Conservation (phyloP, 2,113 vertebrate species). For the Hipposideros armiger region DNA sequence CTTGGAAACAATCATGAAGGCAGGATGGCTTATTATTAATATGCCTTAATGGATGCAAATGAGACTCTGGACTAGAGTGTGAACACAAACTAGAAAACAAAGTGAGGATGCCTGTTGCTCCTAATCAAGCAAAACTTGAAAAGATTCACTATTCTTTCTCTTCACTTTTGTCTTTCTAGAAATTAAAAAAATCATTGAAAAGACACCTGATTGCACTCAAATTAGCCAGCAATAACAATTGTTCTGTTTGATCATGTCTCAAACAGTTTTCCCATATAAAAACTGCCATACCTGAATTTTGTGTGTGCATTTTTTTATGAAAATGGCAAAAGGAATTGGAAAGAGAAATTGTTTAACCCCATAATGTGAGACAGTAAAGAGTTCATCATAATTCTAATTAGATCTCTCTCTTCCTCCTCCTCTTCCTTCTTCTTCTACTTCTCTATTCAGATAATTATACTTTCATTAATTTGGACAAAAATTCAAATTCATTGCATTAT, state of each 20-base stretch:
- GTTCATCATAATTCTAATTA: constrained; percentile 9
- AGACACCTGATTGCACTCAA: neutral
- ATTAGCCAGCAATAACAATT: constrained; percentile 19
- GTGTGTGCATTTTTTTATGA: neutral
- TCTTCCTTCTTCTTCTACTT: neutral
- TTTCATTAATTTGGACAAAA: constrained; percentile 32
- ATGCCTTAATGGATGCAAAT: neutral
- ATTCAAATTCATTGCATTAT: neutral
- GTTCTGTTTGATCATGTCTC: neutral
- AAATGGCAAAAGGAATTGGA: neutral
- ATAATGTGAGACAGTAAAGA: neutral
- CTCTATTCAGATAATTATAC: neutral
- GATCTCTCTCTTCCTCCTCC: neutral
- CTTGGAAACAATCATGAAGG: constrained; percentile 34
- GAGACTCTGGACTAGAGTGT: neutral
- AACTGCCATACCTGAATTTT: neutral
- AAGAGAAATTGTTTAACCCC: neutral
- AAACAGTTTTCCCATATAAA: neutral
- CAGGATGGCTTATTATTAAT: constrained; percentile 24
- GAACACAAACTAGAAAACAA: constrained; percentile 40
- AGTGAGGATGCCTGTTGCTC: neutral
- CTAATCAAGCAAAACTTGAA: neutral
- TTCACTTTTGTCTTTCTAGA: neutral
- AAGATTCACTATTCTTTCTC: neutral
- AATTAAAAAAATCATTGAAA: neutral